phyloP scores from a whole-genome alignment of 2,113 vertebrate species.

The Myiozetetes cayanensis region DNA sequence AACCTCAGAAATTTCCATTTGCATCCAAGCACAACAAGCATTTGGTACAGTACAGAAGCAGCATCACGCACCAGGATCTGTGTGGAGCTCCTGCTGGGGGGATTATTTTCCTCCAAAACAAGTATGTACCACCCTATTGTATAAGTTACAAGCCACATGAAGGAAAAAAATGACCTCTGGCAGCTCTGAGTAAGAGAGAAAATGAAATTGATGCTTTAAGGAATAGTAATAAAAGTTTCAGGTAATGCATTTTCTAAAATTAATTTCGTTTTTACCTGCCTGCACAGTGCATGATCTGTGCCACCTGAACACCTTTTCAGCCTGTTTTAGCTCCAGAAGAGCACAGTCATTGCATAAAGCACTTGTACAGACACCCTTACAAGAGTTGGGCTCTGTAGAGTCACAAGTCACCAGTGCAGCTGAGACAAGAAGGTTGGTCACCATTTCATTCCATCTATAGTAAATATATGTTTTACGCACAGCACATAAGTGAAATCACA shows the following conservation, averaged over 20 bases:
- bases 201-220: background rate
- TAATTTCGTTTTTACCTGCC: background rate
- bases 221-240: background rate
- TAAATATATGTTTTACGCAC: background rate
- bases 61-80: fast-evolving
- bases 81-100: background rate
- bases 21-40: background rate
- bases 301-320: background rate
- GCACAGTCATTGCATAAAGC: fast-evolving
- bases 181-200: background rate
- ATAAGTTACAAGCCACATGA: background rate
- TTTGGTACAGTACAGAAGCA: background rate
- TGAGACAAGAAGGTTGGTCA: background rate
- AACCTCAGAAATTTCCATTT: background rate
- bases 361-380: fast-evolving
- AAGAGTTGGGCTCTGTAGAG: background rate
- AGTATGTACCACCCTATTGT: background rate
- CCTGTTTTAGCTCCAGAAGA: background rate
- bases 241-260: background rate
- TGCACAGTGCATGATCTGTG: background rate
- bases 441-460: background rate
- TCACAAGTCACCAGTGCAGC: background rate
- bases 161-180: background rate
- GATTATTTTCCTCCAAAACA: background rate
- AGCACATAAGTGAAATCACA: background rate